phyloP scores from a whole-genome alignment of 2,113 vertebrate species.

The Cryptoleucopteryx plumbea region DNA sequence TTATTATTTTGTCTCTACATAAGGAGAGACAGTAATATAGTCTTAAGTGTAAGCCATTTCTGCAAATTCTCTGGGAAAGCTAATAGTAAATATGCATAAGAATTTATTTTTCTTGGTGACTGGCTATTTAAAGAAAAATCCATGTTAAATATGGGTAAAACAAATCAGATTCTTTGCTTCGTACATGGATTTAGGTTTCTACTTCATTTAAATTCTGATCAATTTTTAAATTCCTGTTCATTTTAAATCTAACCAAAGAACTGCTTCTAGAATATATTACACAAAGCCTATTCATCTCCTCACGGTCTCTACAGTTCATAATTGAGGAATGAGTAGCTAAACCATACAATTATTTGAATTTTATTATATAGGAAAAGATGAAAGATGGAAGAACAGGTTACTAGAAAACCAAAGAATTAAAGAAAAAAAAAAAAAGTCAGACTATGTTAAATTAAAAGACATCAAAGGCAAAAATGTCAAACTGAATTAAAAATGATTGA shows the following conservation, averaged over 20 bases:
- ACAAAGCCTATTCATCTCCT: slow-evolving; percentile 43
- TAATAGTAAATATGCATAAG: neutral
- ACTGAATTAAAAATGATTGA: slow-evolving; percentile 62
- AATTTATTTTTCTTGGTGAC: neutral
- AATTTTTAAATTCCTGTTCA: slow-evolving; percentile 40
- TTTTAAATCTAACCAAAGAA: slow-evolving; percentile 24
- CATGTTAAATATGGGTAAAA: neutral
- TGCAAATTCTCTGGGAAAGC: neutral
- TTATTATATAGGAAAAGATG: slow-evolving; percentile 58
- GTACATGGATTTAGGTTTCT: neutral
- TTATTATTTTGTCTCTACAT: neutral
- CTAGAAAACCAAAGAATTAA: slow-evolving; percentile 26
- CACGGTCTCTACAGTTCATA: slow-evolving; percentile 31
- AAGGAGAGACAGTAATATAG: neutral
- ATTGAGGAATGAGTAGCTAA: slow-evolving; percentile 8
- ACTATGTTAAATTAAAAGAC: slow-evolving; percentile 51
- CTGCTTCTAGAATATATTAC: slow-evolving; percentile 6
- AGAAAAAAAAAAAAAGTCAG: slow-evolving; percentile 30
- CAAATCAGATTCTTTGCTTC: slow-evolving; percentile 27
- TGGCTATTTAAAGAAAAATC: neutral
- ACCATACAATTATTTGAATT: slow-evolving; percentile 50
- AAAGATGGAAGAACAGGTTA: slow-evolving; percentile 49
- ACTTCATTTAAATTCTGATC: slow-evolving; percentile 29
- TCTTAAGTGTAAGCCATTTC: neutral
- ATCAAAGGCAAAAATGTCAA: slow-evolving; percentile 57